phyloP scores from a whole-genome alignment of 2,888 invertebrate genomes.

The Bembecia ichneumoniformis region DNA sequence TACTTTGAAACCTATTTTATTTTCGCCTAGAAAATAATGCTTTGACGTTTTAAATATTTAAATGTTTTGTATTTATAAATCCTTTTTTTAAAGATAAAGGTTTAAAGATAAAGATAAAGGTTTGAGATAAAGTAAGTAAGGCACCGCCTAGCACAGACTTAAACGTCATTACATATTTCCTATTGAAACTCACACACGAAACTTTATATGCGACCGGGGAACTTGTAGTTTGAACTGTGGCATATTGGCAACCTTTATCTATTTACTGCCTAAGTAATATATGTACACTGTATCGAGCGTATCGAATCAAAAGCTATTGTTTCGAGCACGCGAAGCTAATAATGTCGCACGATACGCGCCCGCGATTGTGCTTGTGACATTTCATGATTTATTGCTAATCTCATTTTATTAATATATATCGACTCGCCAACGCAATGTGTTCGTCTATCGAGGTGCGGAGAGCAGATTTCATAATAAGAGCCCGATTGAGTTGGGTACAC shows the following conservation, averaged over 20 bases:
- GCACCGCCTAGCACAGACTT: too few relatives aligned
- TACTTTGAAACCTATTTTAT: too few relatives aligned
- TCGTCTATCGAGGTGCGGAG: slow-evolving; percentile 5
- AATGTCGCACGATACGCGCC: slow-evolving; percentile 11
- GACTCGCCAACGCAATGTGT: slow-evolving; percentile 1
- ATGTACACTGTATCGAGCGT: slow-evolving; percentile 16
- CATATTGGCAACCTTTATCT: slow-evolving; percentile 32
- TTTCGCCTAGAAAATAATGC: too few relatives aligned
- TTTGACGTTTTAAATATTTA: neutral
- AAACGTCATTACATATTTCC: neutral
- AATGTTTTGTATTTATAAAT: neutral
- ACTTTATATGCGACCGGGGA: slow-evolving; percentile 31
- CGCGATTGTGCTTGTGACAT: slow-evolving; percentile 25
- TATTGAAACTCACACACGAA: slow-evolving; percentile 28
- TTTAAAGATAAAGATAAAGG: too few relatives aligned
- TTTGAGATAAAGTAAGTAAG: too few relatives aligned
- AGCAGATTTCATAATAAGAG: slow-evolving; percentile 27
- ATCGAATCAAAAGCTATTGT: slow-evolving; percentile 31
- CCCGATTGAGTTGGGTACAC: slow-evolving; percentile 17
- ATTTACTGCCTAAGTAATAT: slow-evolving; percentile 14
- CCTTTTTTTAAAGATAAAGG: too few relatives aligned
- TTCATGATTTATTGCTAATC: slow-evolving; percentile 26
- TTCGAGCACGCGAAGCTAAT: slow-evolving; percentile 13
- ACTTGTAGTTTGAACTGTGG: slow-evolving; percentile 22
- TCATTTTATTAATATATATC: slow-evolving; percentile 12